Evolutionary conservation across 2,113 vertebrate species (phyloP).

Genomic region (Phaethon lepturus): DNA sequence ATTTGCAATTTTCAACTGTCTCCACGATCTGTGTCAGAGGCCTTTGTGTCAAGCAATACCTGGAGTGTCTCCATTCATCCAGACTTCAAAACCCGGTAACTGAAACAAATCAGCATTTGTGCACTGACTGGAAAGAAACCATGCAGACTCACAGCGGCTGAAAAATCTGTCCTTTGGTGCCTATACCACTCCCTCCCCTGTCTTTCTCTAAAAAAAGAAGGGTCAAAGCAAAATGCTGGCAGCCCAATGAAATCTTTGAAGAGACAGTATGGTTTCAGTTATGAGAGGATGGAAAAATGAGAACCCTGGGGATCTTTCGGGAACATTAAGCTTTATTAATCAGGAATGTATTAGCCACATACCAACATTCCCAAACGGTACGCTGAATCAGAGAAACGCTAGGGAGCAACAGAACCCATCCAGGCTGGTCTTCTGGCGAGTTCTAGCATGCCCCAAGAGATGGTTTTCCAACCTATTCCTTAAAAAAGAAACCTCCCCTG

Average conservation of each 20-base stretch:
- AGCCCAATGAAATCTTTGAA: not conserved
- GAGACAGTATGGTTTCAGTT: conserved; percentile 30
- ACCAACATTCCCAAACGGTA: conserved; percentile 27
- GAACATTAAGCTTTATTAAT: conserved; percentile 49
- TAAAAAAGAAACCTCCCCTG: not conserved
- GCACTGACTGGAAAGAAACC: not conserved
- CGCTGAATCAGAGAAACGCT: not conserved
- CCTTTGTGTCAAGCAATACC: not conserved
- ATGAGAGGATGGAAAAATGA: conserved; percentile 37
- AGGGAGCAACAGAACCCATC: not conserved
- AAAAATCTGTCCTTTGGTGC: not conserved
- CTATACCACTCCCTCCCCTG: not conserved
- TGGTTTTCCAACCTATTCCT: not conserved
- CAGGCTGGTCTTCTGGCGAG: not conserved
- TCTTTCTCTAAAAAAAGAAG: not conserved
- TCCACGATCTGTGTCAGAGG: not conserved
- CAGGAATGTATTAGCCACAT: conserved; percentile 16
- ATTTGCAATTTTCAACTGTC: not conserved
- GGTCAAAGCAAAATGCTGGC: conserved; percentile 23
- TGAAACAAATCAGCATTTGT: conserved; percentile 4
- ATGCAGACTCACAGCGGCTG: not conserved
- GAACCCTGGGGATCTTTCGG: conserved; percentile 1
- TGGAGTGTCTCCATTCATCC: not conserved
- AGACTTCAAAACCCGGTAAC: not conserved
- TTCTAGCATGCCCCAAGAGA: not conserved